Evolutionary conservation across 2,113 vertebrate species (phyloP), one percentile per base, ranked within the genome.

Genomic region (Labeo catla): DNA sequence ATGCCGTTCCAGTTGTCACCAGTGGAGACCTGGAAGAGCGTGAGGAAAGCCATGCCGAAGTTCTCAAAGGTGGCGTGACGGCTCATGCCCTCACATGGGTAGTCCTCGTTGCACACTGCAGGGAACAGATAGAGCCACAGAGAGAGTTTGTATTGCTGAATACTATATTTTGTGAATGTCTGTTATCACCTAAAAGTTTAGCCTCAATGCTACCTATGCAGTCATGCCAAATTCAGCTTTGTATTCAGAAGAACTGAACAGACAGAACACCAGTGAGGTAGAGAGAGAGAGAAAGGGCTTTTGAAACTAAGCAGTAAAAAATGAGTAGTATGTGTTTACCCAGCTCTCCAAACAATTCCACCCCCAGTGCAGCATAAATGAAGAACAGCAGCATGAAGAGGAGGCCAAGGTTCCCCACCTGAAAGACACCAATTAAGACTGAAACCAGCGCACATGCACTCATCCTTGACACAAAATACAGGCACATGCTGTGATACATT

Each of bases 1-100:
- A 99, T 99, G 90, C 98, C 98, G 0, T 99, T 99, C 98, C 98
- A 99, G 93, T 99, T 99, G 94, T 99, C 98, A 0, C 98, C 98
- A 0, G 98, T 99, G 89, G 98, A 99, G 90, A 99, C 98, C 92
- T 98, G 97, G 93, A 99, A 99, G 83, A 99, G 97, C 0, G 98
- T 99, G 91, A 99, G 97, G 92, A 99, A 99, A 73, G 98, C 98
- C 98, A 99, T 99, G 92, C 98, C 98, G 3, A 99, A 99, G 93
- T 99, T 99, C 89, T 99, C 97, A 78, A 99, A 99, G 86, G 98
- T 99, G 89, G 98, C 98, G 0, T 99, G 98, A 85, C 98, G 97
- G 92, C 98, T 98, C 97, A 99, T 98, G 68, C 98, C 98, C 90
- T 99, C 98, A 6, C 98, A 99, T 0, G 98, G 97, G 86, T 98